Evolutionary conservation across 2,888 invertebrate genomes (phyloP).

Genomic region (Melieria picta): DNA sequence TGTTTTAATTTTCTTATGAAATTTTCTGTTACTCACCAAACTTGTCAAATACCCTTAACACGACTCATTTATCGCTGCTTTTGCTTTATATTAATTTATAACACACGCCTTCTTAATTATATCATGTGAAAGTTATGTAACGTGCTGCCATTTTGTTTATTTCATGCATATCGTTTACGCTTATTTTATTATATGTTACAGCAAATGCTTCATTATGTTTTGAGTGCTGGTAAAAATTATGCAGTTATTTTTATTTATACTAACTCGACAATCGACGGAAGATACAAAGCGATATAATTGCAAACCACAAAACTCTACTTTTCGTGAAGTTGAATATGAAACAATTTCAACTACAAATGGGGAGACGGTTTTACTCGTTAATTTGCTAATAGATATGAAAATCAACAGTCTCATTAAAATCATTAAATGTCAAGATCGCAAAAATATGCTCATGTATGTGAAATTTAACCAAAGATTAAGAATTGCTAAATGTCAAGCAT

Average conservation of each 20-base stretch:
- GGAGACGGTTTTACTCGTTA: background rate
- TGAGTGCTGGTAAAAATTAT: slow-evolving; percentile 40
- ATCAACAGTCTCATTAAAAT: background rate
- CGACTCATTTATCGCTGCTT: slow-evolving; percentile 10
- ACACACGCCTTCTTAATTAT: background rate
- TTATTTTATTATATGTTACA: background rate
- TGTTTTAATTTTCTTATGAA: too few species aligned
- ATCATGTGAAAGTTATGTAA: background rate
- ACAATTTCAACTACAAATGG: too few species aligned
- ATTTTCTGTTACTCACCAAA: too few species aligned
- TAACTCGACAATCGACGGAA: background rate
- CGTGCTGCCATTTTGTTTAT: too few species aligned
- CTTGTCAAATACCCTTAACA: too few species aligned
- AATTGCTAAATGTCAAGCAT: background rate
- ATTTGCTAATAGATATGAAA: background rate
- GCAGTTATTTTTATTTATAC: slow-evolving; percentile 15
- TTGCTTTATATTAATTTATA: slow-evolving; percentile 9
- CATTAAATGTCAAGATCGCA: background rate
- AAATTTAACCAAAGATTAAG: background rate
- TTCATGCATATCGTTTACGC: background rate
- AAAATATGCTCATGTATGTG: background rate
- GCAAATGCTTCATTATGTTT: too few species aligned
- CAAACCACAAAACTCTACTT: background rate
- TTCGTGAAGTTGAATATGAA: background rate
- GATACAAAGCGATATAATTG: background rate